phyloP scores from a whole-genome alignment of 1,140 invertebrate genomes.

The Phortica variegata region DNA sequence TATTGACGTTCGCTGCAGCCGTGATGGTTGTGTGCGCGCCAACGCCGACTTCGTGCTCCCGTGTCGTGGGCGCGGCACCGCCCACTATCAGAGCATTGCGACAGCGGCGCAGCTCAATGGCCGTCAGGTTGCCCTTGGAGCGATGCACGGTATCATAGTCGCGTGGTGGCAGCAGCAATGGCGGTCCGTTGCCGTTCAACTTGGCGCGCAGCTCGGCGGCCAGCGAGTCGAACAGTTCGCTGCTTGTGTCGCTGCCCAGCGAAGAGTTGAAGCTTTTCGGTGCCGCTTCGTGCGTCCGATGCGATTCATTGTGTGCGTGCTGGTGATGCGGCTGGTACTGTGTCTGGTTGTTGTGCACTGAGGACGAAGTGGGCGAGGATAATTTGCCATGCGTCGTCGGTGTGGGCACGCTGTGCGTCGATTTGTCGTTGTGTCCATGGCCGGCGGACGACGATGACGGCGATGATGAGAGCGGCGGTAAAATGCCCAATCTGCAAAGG shows the following conservation, averaged over 20 bases:
- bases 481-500: constrained; percentile 43
- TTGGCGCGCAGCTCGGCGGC: constrained; percentile 89
- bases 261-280: constrained; percentile 65
- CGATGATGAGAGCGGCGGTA: too few relatives aligned
- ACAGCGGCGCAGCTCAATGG: constrained; percentile 74
- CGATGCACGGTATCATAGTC: constrained; percentile 90
- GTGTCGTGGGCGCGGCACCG: constrained; percentile 15
- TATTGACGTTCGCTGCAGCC: constrained; percentile 22
- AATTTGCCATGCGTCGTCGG: constrained; percentile 25
- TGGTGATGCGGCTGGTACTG: constrained; percentile 17
- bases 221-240: constrained; percentile 83
- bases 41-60: constrained; percentile 11
- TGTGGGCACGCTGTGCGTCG: constrained; percentile 9
- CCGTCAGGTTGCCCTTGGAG: constrained; percentile 79
- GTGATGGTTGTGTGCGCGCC: constrained; percentile 10
- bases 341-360: constrained; percentile 24
- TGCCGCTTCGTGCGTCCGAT: constrained; percentile 52
- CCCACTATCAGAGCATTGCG: constrained; percentile 58
- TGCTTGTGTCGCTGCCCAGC: constrained; percentile 71
- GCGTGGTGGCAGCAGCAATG: constrained; percentile 83
- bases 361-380: constrained; percentile 17
- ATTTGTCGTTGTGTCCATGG: constrained; percentile 17
- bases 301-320: constrained; percentile 40
- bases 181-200: constrained; percentile 71
- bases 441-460: constrained; percentile 26